These are phyloP conservation scores for Catocala sponsa DNA, from an alignment of 2,888 invertebrate species.

Conservation along the genomic window DNA sequence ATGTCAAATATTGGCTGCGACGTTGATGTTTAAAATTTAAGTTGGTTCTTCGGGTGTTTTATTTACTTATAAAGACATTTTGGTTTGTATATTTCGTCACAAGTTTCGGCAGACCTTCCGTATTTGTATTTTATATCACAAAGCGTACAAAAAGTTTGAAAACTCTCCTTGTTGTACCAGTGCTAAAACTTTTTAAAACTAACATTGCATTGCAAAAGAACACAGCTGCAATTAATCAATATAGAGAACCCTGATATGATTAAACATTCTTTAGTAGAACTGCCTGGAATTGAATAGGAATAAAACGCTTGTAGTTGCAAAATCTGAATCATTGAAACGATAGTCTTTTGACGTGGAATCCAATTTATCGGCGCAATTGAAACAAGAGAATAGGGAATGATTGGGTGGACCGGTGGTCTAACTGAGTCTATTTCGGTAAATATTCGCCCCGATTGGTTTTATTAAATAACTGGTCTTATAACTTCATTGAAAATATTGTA, in stretches of 20 bases:
- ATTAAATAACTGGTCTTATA: constrained; percentile 36
- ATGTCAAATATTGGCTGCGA: constrained; percentile 24
- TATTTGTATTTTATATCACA: neutral
- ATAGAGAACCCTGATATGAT: constrained; percentile 25
- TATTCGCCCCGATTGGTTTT: constrained; percentile 44
- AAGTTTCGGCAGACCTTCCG: neutral
- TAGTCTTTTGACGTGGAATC: constrained; percentile 64
- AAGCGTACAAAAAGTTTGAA: no score
- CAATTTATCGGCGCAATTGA: constrained; percentile 62
- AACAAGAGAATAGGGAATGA: constrained; percentile 61
- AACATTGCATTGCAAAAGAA: neutral
- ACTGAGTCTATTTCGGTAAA: constrained; percentile 49
- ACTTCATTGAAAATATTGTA: constrained; percentile 24
- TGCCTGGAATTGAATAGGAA: constrained; percentile 50
- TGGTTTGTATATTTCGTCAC: neutral
- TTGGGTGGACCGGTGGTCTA: constrained; percentile 54
- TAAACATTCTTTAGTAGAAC: constrained; percentile 48
- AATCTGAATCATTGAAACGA: constrained; percentile 63
- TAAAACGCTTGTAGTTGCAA: constrained; percentile 60
- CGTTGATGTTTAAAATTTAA: constrained; percentile 14
- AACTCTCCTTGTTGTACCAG: no score
- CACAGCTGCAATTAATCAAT: constrained; percentile 3
- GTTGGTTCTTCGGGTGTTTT: constrained; percentile 2
- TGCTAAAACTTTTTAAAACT: neutral
- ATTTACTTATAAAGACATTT: constrained; percentile 2